Percentiles rank a stretch among this genome's conserved stretches.
Conservation (phyloP, 2,888 invertebrate genomes). For the Malthinus flaveolus region DNA sequence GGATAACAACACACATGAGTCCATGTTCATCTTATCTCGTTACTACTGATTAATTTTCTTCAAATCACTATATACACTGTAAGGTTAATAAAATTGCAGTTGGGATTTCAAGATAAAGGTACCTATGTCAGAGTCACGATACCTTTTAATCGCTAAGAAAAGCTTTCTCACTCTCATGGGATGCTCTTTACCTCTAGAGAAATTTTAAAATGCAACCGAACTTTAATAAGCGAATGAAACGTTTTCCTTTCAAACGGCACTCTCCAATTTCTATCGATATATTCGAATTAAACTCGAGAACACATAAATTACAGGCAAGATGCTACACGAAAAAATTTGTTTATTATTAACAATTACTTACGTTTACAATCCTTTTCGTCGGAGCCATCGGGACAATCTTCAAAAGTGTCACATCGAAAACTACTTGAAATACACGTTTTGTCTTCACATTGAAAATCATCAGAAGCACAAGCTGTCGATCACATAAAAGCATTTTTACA, state of each 20-base stretch:
- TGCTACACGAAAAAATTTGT: background rate
- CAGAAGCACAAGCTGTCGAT: constrained; percentile 56
- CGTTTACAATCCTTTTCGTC: constrained; percentile 61
- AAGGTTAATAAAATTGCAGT: no score
- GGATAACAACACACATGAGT: no score
- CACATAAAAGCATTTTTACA: constrained; percentile 17
- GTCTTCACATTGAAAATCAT: constrained; percentile 63
- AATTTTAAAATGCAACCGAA: constrained; percentile 20
- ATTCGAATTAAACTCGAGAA: no score
- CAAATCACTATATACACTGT: no score
- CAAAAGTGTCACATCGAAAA: constrained; percentile 55
- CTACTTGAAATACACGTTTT: constrained; percentile 56
- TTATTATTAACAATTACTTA: constrained; percentile 33
- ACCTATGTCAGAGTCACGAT: background rate
- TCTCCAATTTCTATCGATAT: no score
- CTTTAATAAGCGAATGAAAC: no score
- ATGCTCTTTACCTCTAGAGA: background rate
- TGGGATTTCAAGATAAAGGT: no score
- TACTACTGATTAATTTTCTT: no score
- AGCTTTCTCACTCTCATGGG: background rate
- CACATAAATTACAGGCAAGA: no score
- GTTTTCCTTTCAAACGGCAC: no score
- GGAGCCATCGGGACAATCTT: constrained; percentile 62
- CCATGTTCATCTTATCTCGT: no score
- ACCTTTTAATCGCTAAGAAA: no score